Conservation (phyloP, 2,888 invertebrate genomes). For the Pterostichus niger region DNA sequence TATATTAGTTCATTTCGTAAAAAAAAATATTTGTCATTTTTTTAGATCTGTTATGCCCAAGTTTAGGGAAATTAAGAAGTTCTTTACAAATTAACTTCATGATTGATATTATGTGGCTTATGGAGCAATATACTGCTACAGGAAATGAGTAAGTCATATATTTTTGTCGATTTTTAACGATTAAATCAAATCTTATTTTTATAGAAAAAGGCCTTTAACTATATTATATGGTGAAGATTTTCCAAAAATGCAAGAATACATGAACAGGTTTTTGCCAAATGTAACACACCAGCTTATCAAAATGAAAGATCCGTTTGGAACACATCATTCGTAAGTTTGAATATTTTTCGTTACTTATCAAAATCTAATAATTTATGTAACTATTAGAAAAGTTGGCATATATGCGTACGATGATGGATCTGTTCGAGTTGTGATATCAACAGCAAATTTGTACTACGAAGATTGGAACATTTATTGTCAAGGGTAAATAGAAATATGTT, state of each 20-base stretch:
- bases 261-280: constrained; percentile 80
- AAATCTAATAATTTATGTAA: too few relatives aligned
- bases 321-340: constrained; percentile 89
- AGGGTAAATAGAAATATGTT: constrained; percentile 80
- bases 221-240: constrained; percentile 88
- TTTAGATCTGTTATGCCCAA: constrained; percentile 87
- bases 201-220: constrained; percentile 84
- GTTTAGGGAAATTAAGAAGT: constrained; percentile 86
- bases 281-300: constrained; percentile 84
- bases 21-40: constrained; percentile 7
- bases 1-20: background rate
- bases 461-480: constrained; percentile 98
- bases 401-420: constrained; percentile 90
- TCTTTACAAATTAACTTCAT: constrained; percentile 95
- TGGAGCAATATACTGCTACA: constrained; percentile 90
- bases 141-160: constrained; percentile 81
- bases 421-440: constrained; percentile 91
- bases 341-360: too few relatives aligned
- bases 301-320: constrained; percentile 89
- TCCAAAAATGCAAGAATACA: constrained; percentile 76
- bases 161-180: background rate
- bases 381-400: constrained; percentile 89
- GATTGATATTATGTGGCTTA: constrained; percentile 93
- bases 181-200: constrained; percentile 70
- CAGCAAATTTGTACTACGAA: constrained; percentile 93